These are phyloP conservation scores for Ophiodon elongatus DNA, from an alignment of 2,113 vertebrate species.

Conservation along the genomic window DNA sequence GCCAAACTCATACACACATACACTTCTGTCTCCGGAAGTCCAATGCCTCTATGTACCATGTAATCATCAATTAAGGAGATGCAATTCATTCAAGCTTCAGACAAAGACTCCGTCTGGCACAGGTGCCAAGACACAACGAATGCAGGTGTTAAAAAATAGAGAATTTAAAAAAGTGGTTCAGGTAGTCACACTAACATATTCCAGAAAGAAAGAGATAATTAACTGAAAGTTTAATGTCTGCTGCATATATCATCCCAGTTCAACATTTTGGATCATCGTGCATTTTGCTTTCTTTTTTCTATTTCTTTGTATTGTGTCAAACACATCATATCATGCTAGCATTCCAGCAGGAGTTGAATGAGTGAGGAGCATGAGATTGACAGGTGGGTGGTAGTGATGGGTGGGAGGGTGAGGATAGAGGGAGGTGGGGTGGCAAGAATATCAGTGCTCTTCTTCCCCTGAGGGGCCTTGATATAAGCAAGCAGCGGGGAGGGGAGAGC, in stretches of 20 bases:
- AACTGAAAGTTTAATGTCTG: not conserved
- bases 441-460: constrained; percentile 62
- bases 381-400: constrained; percentile 35
- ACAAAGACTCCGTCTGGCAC: constrained; percentile 60
- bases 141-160: constrained; percentile 33
- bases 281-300: not conserved
- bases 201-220: constrained; percentile 13
- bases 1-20: constrained; percentile 46
- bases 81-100: constrained; percentile 43
- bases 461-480: constrained; percentile 64
- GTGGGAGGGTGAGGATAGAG: constrained; percentile 36
- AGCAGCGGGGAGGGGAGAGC: constrained; percentile 62
- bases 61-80: constrained; percentile 43
- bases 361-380: constrained; percentile 30
- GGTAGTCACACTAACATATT: not conserved
- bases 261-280: not conserved
- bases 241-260: not conserved
- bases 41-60: constrained; percentile 35
- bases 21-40: constrained; percentile 27
- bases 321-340: constrained; percentile 24
- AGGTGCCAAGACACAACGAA: constrained; percentile 44
- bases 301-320: constrained; percentile 29
- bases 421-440: constrained; percentile 43
- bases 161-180: constrained; percentile 4
- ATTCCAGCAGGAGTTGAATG: constrained; percentile 40